These are phyloP conservation scores for Mionectes olivaceus DNA, from an alignment of 2,797 vertebrate species.

Conservation along the genomic window DNA sequence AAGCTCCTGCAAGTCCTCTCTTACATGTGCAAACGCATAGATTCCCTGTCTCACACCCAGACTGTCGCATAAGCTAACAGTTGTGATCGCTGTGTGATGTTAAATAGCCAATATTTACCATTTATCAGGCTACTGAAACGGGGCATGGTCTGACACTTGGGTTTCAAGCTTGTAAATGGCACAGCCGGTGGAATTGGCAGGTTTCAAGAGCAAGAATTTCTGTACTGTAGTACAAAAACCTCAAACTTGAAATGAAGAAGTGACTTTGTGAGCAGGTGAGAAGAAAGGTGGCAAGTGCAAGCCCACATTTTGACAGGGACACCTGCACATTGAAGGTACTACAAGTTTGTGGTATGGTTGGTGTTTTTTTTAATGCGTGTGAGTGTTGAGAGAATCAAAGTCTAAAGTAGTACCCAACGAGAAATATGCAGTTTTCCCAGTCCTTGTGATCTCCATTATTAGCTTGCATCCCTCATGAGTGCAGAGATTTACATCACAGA, in stretches of 20 bases:
- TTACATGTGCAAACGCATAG: not conserved
- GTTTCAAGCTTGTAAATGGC: not conserved
- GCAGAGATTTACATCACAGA: constrained; percentile 50
- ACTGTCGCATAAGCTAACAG: not conserved
- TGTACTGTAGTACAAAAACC: accelerated
- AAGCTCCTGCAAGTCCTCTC: not conserved
- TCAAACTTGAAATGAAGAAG: not conserved
- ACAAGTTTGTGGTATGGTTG: not conserved
- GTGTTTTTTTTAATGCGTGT: not conserved
- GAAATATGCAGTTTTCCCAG: constrained; percentile 15
- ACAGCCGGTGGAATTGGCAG: not conserved
- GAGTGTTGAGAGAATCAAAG: not conserved
- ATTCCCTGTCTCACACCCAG: not conserved
- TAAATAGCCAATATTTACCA: not conserved
- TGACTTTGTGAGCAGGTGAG: not conserved
- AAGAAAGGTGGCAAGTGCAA: not conserved
- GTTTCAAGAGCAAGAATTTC: not conserved
- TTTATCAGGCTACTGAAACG: not conserved
- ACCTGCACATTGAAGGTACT: not conserved
- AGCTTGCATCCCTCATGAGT: not conserved
- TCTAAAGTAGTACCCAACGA: not conserved
- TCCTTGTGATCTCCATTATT: constrained; percentile 46
- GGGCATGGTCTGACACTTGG: accelerated
- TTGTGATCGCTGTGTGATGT: not conserved
- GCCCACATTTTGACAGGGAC: not conserved